A percentile compares a stretch with the other conserved stretches of the same genome.
Evolutionary conservation across 2,797 vertebrate species (phyloP).

Genomic region (Hydrophis major): DNA sequence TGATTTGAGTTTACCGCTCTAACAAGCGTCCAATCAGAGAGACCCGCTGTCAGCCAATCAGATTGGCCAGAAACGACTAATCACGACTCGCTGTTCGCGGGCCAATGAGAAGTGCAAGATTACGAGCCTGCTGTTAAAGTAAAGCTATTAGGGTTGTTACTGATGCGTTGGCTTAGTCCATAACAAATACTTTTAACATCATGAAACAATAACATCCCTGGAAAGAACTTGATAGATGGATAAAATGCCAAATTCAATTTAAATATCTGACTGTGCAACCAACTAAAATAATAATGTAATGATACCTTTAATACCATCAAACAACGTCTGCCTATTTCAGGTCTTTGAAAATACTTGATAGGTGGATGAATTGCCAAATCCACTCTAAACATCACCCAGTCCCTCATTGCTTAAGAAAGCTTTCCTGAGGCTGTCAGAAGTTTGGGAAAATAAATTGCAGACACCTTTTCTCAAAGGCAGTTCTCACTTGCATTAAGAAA

Average conservation of each 20-base stretch:
- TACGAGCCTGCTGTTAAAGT: no score
- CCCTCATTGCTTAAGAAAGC: neutral
- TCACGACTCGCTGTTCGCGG: no score
- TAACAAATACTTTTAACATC: neutral
- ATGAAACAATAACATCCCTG: neutral
- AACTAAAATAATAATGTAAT: neutral
- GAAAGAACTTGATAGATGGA: neutral
- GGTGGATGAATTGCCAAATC: neutral
- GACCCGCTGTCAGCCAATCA: no score
- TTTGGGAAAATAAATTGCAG: neutral
- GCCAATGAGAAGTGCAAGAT: no score
- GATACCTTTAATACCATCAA: neutral
- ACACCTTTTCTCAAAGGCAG: neutral
- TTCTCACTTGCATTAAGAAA: slow-evolving; percentile 4
- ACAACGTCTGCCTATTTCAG: neutral
- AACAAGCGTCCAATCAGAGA: no score
- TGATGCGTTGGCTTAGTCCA: no score
- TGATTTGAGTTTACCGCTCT: no score
- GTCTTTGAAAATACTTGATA: neutral
- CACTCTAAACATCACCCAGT: neutral
- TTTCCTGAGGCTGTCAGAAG: neutral
- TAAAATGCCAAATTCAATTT: neutral
- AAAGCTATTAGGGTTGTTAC: no score
- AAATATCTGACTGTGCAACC: neutral
- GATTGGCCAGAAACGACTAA: no score